phyloP scores from a whole-genome alignment of 2,113 vertebrate genomes.

The Etia nguti region DNA sequence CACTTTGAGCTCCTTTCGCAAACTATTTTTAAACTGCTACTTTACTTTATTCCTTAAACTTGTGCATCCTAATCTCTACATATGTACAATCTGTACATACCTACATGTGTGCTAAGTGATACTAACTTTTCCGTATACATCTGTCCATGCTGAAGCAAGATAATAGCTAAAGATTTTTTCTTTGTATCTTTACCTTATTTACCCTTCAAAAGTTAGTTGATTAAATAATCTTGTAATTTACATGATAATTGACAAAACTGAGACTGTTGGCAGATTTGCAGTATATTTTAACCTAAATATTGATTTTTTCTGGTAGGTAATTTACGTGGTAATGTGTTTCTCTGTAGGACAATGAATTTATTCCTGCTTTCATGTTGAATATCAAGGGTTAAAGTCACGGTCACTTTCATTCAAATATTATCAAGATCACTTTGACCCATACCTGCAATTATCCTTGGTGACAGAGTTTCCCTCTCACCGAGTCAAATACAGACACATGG shows the following conservation, averaged over 20 bases:
- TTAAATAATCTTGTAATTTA: background rate
- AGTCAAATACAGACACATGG: background rate
- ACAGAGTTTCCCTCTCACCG: background rate
- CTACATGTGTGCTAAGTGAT: background rate
- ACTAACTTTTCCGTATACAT: background rate
- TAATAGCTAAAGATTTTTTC: background rate
- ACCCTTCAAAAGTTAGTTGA: background rate
- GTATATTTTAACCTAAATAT: background rate
- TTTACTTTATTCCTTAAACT: constrained; percentile 19
- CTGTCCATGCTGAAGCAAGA: background rate
- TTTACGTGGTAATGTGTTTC: constrained; percentile 1
- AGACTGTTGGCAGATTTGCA: background rate
- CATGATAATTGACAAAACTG: background rate
- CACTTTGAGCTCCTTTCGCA: constrained; percentile 19
- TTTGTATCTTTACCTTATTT: background rate
- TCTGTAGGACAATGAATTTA: background rate
- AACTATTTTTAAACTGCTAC: constrained; percentile 43
- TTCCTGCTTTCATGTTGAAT: background rate
- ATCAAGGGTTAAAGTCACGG: background rate
- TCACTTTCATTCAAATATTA: background rate
- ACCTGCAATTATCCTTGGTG: background rate
- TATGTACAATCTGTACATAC: background rate
- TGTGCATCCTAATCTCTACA: background rate
- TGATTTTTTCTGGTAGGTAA: background rate
- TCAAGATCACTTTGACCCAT: background rate